Evolutionary conservation across 2,888 invertebrate species (phyloP).

Genomic region (Resseliella maxima): DNA sequence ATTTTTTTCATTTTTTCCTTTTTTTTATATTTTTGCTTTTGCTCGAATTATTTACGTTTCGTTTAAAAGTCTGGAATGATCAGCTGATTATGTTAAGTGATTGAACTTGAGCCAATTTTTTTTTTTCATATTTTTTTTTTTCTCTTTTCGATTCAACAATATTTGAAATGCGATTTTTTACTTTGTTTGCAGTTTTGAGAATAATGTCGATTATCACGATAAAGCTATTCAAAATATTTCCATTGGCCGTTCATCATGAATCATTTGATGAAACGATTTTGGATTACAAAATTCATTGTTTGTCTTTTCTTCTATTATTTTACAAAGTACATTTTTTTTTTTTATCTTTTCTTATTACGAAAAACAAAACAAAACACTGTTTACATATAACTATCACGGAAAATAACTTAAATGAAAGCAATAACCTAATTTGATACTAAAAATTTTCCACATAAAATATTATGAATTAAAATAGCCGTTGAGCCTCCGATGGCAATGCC

Average conservation of each 20-base stretch:
- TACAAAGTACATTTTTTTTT: not conserved
- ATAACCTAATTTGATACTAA: not conserved
- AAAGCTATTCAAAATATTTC: not conserved
- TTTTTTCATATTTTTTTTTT: too few relatives aligned
- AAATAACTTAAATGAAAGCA: not conserved
- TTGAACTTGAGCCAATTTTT: not conserved
- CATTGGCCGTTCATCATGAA: not conserved
- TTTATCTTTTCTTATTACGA: not conserved
- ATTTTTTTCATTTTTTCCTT: too few relatives aligned
- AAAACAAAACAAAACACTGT: not conserved
- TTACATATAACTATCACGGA: not conserved
- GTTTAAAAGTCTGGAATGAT: too few relatives aligned
- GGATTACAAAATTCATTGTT: not conserved
- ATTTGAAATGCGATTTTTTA: not conserved
- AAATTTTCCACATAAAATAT: not conserved
- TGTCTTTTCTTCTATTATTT: not conserved
- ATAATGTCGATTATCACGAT: not conserved
- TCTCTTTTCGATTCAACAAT: not conserved
- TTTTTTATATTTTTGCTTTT: too few relatives aligned
- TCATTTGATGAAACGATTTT: not conserved
- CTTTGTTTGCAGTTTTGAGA: not conserved
- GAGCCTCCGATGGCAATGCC: conserved; percentile 23
- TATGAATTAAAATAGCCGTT: not conserved
- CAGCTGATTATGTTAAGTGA: too few relatives aligned
- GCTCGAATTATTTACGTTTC: too few relatives aligned